These are phyloP conservation scores for Ichneumon xanthorius DNA, from an alignment of 2,888 invertebrate species.

Conservation along the genomic window DNA sequence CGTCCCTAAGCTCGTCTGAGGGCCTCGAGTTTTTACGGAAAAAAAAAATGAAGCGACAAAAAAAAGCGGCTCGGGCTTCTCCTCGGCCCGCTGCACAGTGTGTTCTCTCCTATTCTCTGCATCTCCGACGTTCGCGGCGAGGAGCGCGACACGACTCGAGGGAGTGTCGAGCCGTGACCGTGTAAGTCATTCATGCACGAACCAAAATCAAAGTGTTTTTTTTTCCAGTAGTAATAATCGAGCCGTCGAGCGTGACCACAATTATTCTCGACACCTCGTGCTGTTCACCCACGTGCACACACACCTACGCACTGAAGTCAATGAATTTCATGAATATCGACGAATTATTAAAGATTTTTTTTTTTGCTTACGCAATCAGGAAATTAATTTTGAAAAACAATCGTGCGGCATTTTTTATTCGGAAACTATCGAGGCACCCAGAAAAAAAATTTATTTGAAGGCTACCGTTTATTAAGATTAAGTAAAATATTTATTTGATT, in stretches of 20 bases:
- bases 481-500: too few relatives aligned
- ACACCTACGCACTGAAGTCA: neutral
- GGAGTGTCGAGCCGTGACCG: conserved; percentile 71
- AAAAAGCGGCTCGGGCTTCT: neutral
- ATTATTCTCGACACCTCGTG: conserved; percentile 30
- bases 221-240: conserved; percentile 23
- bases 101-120: conserved; percentile 23
- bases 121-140: conserved; percentile 56
- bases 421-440: neutral
- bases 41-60: conserved; percentile 20
- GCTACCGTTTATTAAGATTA: too few relatives aligned
- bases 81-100: conserved; percentile 7
- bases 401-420: neutral
- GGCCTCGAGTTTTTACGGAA: conserved; percentile 50
- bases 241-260: conserved; percentile 36
- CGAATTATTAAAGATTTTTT: conserved; percentile 8
- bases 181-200: conserved; percentile 64
- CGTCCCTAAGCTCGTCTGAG: conserved; percentile 76
- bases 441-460: too few relatives aligned
- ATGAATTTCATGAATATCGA: neutral
- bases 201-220: conserved; percentile 48
- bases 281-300: too few relatives aligned
- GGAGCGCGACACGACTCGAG: conserved; percentile 43
- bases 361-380: neutral
- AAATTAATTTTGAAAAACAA: neutral